Percentiles rank a stretch among this genome's conserved stretches.
Conservation (phyloP, 2,888 invertebrate genomes). For the Diachrysia chrysitis region DNA sequence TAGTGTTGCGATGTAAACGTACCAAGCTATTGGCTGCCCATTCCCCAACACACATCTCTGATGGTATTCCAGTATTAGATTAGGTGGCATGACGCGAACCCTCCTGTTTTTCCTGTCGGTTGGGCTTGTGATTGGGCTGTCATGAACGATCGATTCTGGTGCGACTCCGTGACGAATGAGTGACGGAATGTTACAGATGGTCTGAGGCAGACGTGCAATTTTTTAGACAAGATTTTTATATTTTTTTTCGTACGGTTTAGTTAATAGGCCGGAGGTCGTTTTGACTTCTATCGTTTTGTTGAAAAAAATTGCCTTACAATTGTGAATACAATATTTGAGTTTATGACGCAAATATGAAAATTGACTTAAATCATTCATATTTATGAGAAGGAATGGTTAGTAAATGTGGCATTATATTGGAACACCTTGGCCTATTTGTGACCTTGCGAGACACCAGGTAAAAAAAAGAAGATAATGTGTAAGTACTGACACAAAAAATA, state of each 20-base stretch:
- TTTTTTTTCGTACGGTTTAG: background rate
- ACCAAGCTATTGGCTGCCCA: slow-evolving; percentile 38
- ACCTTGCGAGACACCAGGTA: too few species aligned
- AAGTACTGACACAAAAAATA: too few species aligned
- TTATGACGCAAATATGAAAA: too few species aligned
- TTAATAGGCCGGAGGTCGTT: background rate
- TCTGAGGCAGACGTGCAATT: slow-evolving; percentile 56
- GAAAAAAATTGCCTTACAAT: background rate
- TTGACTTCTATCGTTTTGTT: background rate
- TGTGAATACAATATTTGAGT: background rate
- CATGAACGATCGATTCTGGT: slow-evolving; percentile 71
- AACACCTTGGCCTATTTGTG: too few species aligned
- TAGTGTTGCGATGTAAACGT: slow-evolving; percentile 37
- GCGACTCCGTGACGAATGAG: slow-evolving; percentile 62
- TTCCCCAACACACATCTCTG: slow-evolving; percentile 43
- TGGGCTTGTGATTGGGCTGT: slow-evolving; percentile 79
- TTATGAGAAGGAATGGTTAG: too few species aligned
- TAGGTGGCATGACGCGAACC: slow-evolving; percentile 47
- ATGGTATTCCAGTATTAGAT: slow-evolving; percentile 49
- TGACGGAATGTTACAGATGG: slow-evolving; percentile 60
- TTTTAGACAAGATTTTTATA: background rate
- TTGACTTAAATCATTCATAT: too few species aligned
- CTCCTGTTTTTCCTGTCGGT: slow-evolving; percentile 65
- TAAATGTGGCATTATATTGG: too few species aligned
- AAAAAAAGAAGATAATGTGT: too few species aligned